Evolutionary conservation across 1,140 invertebrate species (phyloP).

Genomic region (Listronotus bonariensis): DNA sequence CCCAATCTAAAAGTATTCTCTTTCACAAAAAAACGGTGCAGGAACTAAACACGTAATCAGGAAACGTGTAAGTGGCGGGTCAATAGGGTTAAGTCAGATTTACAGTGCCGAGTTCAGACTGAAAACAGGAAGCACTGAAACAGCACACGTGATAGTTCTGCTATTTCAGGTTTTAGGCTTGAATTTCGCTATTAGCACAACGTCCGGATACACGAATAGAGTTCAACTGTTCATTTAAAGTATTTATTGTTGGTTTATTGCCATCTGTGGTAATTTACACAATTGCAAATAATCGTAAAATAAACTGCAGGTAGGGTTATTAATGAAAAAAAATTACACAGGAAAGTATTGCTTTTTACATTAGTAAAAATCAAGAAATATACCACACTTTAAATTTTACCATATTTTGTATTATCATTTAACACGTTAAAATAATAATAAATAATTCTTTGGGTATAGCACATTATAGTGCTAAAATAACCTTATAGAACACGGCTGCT

Average conservation of each 20-base stretch:
- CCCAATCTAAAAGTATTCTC: constrained; percentile 12
- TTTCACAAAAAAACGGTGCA: constrained; percentile 7
- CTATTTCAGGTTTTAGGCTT: constrained; percentile 8
- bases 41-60: constrained; percentile 22
- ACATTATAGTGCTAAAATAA: too few species aligned
- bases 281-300: too few species aligned
- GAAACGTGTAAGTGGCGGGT: constrained; percentile 21
- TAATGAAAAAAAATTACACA: too few species aligned
- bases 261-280: too few species aligned
- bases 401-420: too few species aligned
- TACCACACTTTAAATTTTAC: too few species aligned
- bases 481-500: too few species aligned
- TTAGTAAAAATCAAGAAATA: too few species aligned
- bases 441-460: too few species aligned
- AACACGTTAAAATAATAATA: too few species aligned
- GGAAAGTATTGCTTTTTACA: too few species aligned
- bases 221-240: background rate
- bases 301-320: too few species aligned
- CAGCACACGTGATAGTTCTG: constrained; percentile 10
- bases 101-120: constrained; percentile 21
- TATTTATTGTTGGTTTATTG: background rate
- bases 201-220: constrained; percentile 5
- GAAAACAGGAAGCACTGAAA: constrained; percentile 20
- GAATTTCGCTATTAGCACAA: constrained; percentile 11
- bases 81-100: constrained; percentile 21